These are phyloP conservation scores for Cosmia trapezina DNA, from an alignment of 2,888 invertebrate genomes.

Conservation along the genomic window DNA sequence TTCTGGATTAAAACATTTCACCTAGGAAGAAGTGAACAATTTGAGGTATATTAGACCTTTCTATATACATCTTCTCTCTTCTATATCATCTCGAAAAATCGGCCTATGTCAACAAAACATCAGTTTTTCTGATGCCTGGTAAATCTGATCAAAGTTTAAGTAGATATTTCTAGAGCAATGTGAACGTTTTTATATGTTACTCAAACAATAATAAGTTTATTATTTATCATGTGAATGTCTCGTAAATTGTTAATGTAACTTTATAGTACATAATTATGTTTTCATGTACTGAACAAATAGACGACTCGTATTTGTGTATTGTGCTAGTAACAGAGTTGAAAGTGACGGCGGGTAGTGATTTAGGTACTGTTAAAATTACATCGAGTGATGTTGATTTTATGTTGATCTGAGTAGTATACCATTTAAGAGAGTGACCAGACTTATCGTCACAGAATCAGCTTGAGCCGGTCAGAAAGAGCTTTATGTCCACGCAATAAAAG, in stretches of 20 bases:
- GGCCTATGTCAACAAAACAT: neutral
- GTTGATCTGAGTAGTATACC: neutral
- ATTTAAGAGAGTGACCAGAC: neutral
- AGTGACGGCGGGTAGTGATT: slow-evolving; percentile 39
- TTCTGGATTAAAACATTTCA: neutral
- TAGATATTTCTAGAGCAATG: slow-evolving; percentile 22
- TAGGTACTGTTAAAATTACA: neutral
- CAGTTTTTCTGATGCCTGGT: neutral
- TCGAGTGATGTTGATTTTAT: neutral
- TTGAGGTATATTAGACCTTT: neutral
- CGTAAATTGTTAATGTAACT: slow-evolving; percentile 13
- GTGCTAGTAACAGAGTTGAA: neutral
- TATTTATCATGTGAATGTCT: slow-evolving; percentile 17
- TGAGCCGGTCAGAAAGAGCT: neutral
- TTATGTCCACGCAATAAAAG: neutral
- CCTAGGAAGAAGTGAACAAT: neutral
- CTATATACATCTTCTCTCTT: slow-evolving; percentile 13
- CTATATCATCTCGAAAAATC: neutral
- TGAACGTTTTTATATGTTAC: slow-evolving; percentile 36
- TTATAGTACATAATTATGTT: slow-evolving; percentile 24
- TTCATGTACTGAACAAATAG: slow-evolving; percentile 38
- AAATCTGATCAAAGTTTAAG: slow-evolving; percentile 1
- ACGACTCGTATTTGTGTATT: slow-evolving; percentile 18
- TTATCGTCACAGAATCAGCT: neutral
- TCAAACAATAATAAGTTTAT: slow-evolving; percentile 24